Base-by-base conservation (phyloP, 1,140 invertebrate genomes). In the Lepidurus couesii region DNA sequence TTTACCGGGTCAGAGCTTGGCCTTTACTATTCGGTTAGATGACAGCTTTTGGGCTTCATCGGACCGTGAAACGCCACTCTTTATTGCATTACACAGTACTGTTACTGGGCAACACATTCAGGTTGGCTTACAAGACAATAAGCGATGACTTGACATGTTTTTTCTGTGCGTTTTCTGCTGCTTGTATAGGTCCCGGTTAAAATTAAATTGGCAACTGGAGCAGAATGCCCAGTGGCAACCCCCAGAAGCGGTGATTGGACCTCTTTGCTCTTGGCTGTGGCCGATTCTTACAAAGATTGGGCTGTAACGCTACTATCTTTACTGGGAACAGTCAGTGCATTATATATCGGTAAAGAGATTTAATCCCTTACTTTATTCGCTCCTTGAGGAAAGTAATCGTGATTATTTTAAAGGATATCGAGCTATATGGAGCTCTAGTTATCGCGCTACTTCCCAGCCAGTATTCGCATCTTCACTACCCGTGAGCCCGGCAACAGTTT, bases 331-430 rank as follows among this genome's bases (percentile, higher is more conserved):
- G 65, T 10, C 26, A 75, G 73, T 13, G 78, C 78, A n/a, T 44
- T 79, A 26, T 79, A 79, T 79, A 79, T 79, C 42, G 78, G 78
- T 79, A 79, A 34, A n/a, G 2, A 26, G 24, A 45, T 42, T 13
- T 77, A 13, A 43, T 77, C 34, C 44, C 9, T 34, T 53, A 42
- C 16, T 65, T 65, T 11, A 65, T 16, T 74, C 21, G 21, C 11
- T 16, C 5, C 10, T 78, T 1, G 21, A 21, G 45, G 8, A 16
- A 44, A 44, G 21, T 75, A 43, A 43, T 42, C 21, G 24, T 65
- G n/a, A 34, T 53, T 10, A 26, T 42, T 16, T 44, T 44, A 4
- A 43, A 79, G 78, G 78, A 13, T 79, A 79, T 7, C 78, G 78
- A 13, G 42, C 43, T 47, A 34, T 79, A 8, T 24, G 24, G 7